Percentiles rank a stretch among this genome's conserved stretches.
Evolutionary conservation across 2,113 vertebrate genomes (phyloP).

Genomic region (Haplotaxodon microlepis): DNA sequence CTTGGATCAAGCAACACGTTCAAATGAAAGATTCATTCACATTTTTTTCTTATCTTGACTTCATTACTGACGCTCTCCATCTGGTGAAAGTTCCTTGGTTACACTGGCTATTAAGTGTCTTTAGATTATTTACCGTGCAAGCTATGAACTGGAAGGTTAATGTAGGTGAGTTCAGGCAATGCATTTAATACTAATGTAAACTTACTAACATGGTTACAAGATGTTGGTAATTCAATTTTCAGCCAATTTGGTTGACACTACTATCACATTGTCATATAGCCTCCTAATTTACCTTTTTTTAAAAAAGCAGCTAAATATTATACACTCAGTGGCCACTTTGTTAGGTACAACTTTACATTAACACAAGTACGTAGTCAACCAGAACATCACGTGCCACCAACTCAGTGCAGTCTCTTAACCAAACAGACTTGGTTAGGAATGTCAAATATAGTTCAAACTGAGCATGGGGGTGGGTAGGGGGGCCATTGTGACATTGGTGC

Average conservation of each 20-base stretch:
- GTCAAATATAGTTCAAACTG: not conserved
- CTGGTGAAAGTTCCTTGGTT: not conserved
- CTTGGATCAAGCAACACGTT: not conserved
- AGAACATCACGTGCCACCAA: not conserved
- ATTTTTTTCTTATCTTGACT: not conserved
- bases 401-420: not conserved
- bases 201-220: not conserved
- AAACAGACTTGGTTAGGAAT: not conserved
- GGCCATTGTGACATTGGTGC: not conserved
- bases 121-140: not conserved
- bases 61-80: not conserved
- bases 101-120: not conserved
- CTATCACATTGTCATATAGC: not conserved
- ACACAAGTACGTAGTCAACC: not conserved
- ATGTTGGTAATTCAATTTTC: not conserved
- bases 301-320: not conserved
- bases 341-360: not conserved
- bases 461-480: not conserved
- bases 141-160: not conserved
- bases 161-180: too few relatives aligned
- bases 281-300: not conserved
- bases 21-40: not conserved
- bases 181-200: not conserved
- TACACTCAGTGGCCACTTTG: not conserved
- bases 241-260: not conserved